Base-by-base conservation (phyloP, 2,888 invertebrate species). In the Tipula unca region DNA sequence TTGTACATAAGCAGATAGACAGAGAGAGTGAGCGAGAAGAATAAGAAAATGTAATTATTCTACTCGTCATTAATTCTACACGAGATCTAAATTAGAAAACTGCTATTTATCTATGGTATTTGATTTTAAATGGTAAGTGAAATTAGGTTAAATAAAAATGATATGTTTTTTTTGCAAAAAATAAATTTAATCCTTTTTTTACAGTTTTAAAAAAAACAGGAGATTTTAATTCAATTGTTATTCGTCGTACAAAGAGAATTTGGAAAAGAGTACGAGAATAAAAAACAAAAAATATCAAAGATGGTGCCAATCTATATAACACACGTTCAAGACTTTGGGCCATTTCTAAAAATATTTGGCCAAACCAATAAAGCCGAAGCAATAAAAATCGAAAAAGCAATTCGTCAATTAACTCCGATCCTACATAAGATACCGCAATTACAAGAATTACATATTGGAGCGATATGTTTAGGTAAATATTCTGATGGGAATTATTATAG, bases 291-390 rank as follows among this genome's bases (percentile, higher is more conserved):
- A 17, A 20, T 17, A 17, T 54, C 48, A 54, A 54, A 54, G 17
- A 83, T 83, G 83, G 35, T 83, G n/a, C 29, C 29, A 42, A 86
- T 93, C 85, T 92, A 91, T 87, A 92, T 95, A 88, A 95, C 95
- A 87, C 93, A 93, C 90, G 92, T 95, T 87, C 95, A 95, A 88
- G 92, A 93, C 85, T 94, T 94, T 86, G 94, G 94, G 36, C 93
- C 93, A 86, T 94, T 94, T 89, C 90, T 96, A 86, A 94, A 93
- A 91, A 91, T 96, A 89, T 95, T 94, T 92, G 96, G 95, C 35
- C 96, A 96, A 90, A 90, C 92, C 0, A 93, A 94, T 88, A 92
- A 93, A 88, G 91, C 91, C 86, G 90, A 92, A 82, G 92, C 93
- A 0, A 89, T 93, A 85, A 91, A 92, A 89, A 90, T 94, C 84